A percentile compares a stretch with the other conserved stretches of the same genome.
These are phyloP conservation scores for Petrocephalus zakoni DNA, from an alignment of 2,113 vertebrate species.

Conservation along the genomic window DNA sequence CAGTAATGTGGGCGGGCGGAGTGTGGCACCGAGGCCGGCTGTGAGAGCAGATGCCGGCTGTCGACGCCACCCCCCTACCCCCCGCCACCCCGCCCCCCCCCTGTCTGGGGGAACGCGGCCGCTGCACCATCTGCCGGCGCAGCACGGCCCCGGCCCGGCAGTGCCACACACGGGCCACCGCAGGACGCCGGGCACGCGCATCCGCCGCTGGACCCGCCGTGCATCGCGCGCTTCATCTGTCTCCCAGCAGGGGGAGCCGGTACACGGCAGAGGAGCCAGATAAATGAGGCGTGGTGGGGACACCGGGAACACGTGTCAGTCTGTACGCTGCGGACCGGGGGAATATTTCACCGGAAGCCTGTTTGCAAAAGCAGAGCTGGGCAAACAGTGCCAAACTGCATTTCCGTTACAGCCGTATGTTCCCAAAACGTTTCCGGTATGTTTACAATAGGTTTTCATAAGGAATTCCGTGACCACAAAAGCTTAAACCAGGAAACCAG, in stretches of 20 bases:
- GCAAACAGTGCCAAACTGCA: too few relatives aligned
- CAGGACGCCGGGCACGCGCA: slow-evolving; percentile 50
- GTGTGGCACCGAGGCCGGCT: slow-evolving; percentile 18
- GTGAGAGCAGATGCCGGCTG: slow-evolving; percentile 61
- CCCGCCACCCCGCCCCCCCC: slow-evolving; percentile 46
- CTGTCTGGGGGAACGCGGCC: slow-evolving; percentile 29
- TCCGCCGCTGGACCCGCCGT: slow-evolving; percentile 49
- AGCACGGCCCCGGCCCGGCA: slow-evolving; percentile 51
- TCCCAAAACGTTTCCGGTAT: background rate
- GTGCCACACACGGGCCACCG: slow-evolving; percentile 43
- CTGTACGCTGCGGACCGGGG: background rate
- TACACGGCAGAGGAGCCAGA: slow-evolving; percentile 26
- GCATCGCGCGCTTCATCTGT: slow-evolving; percentile 62
- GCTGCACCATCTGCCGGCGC: slow-evolving; percentile 64
- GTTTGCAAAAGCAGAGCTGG: background rate
- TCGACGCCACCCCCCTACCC: slow-evolving; percentile 41
- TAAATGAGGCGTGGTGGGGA: slow-evolving; percentile 5
- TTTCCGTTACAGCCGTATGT: background rate
- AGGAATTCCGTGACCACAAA: background rate
- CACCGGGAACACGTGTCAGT: background rate
- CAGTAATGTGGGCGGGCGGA: background rate
- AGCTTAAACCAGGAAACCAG: background rate
- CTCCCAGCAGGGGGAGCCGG: slow-evolving; percentile 68
- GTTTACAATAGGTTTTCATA: background rate
- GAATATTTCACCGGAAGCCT: background rate